Evolutionary conservation across 2,797 vertebrate genomes (phyloP).

Genomic region (Macropodus opercularis): DNA sequence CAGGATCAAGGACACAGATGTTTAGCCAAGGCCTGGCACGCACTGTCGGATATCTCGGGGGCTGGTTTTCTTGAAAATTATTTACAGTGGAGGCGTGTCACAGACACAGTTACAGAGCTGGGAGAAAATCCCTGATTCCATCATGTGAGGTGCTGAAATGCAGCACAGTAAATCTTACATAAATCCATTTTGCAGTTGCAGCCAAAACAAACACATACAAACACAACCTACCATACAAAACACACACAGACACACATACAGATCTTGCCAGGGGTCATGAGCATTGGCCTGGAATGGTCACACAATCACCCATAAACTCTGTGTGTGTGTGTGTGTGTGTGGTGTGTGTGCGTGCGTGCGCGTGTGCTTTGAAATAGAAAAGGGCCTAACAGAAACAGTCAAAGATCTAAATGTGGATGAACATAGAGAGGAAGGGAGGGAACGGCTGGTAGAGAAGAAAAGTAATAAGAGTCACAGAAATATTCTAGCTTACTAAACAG

Average conservation of each 20-base stretch:
- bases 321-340: neutral
- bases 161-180: constrained; percentile 4
- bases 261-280: constrained; percentile 7
- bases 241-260: constrained; percentile 4
- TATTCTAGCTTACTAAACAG: constrained; percentile 36
- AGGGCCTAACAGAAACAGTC: constrained; percentile 21
- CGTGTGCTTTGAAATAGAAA: constrained; percentile 11
- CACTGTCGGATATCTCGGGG: constrained; percentile 31
- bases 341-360: too few relatives aligned
- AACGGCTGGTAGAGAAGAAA: neutral
- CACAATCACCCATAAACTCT: constrained; percentile 8
- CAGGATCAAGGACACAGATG: constrained; percentile 45
- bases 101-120: constrained; percentile 6
- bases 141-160: constrained; percentile 4
- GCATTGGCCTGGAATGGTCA: constrained; percentile 10
- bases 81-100: constrained; percentile 3
- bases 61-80: constrained; percentile 19
- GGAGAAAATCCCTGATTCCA: constrained; percentile 8
- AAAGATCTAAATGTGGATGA: constrained; percentile 20
- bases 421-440: constrained; percentile 2
- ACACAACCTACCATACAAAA: too few relatives aligned
- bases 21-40: constrained; percentile 39
- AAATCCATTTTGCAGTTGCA: neutral
- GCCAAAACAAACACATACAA: neutral
- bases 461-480: constrained; percentile 20